These are phyloP conservation scores for Volucella inanis DNA, from an alignment of 2,888 invertebrate species.

Conservation along the genomic window DNA sequence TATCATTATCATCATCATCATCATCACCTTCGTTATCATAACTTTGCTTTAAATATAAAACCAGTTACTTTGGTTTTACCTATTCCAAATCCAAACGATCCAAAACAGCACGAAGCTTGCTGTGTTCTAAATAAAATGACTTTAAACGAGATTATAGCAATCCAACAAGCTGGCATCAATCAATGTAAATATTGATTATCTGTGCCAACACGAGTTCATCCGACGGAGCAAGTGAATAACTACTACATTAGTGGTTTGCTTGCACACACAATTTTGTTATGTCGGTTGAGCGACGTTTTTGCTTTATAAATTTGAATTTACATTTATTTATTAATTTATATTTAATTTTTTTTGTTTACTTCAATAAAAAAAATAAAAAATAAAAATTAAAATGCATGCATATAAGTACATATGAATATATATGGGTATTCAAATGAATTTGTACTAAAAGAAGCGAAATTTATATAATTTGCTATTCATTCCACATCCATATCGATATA, in stretches of 20 bases:
- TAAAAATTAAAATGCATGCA: background rate
- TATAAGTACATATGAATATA: background rate
- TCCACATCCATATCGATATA: background rate
- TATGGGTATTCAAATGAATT: background rate
- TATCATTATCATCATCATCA: conserved; percentile 45
- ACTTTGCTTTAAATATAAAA: background rate
- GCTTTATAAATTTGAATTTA: background rate
- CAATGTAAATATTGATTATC: conserved; percentile 43
- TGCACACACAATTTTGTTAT: background rate
- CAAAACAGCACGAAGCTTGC: conserved; percentile 95
- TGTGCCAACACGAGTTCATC: background rate
- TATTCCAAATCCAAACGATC: conserved; percentile 93
- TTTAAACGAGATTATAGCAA: conserved; percentile 73
- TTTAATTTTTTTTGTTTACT: background rate
- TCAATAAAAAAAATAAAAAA: too few species aligned
- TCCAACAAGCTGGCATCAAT: conserved; percentile 57
- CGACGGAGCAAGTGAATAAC: background rate
- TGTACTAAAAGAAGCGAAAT: background rate
- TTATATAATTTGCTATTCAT: too few species aligned
- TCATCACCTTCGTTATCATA: conserved; percentile 48
- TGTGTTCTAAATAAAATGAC: conserved; percentile 91
- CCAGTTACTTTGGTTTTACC: conserved; percentile 86
- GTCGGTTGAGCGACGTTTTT: background rate
- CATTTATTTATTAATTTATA: background rate
- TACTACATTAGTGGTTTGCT: background rate